Evolutionary conservation across 2,888 invertebrate species (phyloP), one percentile per base, ranked within the genome.

Genomic region (Creontiades dilutus): DNA sequence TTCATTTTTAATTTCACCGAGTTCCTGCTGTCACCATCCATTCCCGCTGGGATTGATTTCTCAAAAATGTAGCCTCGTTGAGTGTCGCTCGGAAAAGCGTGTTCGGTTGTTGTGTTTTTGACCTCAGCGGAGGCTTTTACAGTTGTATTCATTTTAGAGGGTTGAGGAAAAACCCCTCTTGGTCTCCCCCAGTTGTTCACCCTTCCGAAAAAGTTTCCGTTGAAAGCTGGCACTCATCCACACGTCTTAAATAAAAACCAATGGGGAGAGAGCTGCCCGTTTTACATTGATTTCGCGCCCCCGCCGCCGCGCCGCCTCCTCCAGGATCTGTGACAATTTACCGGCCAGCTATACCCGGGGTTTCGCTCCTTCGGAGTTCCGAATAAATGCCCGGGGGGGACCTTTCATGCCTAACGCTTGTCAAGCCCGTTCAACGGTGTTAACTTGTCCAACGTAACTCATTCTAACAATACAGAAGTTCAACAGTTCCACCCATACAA

Each of bases 191-290:
- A 16, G 47, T 81, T 80, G 80, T 80, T 80, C 46, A n/a, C 82
- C 82, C 19, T 23, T 82, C 82, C 82, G 47, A 52, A 82, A 82
- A 82, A 82, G 82, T 82, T 82, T 52, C 82, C 82, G 27, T 52
- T 52, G 23, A 82, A 82, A 82, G 82, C 82, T 82, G 82, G 82
- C 82, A 82, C 82, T 82, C 82, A 82, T 82, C 82, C 82, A 82
- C 82, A 52, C 82, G 82, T 82, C 82, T 82, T 82, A 47, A 47
- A 68, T 68, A 78, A 82, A 82, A 82, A 46, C 82, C 82, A 82
- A 52, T 82, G 82, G 82, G 82, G 52, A 82, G 4, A 47, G 78
- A 78, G 47, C n/a, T 52, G 82, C 52, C 68, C 82, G 82, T 82
- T 82, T 82, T 82, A 52, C 82, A 82, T 82, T 23, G 82, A 82